Evolutionary conservation across 2,113 vertebrate genomes (phyloP).

Genomic region (Ctenodactylus gundi): DNA sequence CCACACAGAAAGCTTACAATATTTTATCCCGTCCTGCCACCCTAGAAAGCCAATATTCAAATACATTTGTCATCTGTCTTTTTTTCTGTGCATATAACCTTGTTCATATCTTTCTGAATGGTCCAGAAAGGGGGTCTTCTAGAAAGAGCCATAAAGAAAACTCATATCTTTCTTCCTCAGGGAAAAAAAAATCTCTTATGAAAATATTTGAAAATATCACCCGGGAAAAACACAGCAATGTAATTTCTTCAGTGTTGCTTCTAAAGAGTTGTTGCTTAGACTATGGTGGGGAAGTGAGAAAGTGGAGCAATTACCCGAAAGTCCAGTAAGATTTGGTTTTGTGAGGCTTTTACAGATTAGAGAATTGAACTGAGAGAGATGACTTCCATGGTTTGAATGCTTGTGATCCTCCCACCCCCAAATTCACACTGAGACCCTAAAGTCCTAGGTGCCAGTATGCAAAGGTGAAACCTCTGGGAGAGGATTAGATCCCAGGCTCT

Average conservation of each 20-base stretch:
- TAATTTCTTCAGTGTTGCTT: neutral
- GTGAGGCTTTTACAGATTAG: neutral
- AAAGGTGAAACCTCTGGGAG: neutral
- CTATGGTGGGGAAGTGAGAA: no score
- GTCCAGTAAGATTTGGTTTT: neutral
- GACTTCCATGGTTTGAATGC: neutral
- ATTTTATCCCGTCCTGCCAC: neutral
- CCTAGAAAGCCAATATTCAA: neutral
- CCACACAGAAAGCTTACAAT: neutral
- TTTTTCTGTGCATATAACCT: neutral
- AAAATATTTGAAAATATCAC: slow-evolving; percentile 29
- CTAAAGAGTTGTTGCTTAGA: neutral
- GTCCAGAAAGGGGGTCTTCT: neutral
- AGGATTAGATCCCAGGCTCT: neutral
- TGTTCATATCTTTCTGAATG: neutral
- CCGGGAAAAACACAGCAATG: neutral
- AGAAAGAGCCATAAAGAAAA: slow-evolving; percentile 36
- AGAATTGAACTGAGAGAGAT: neutral
- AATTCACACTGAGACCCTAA: neutral
- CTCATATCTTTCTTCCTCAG: neutral
- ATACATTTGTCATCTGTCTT: neutral
- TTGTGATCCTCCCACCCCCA: neutral
- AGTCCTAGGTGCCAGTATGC: neutral
- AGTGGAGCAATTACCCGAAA: neutral
- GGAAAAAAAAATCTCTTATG: neutral